Evolutionary conservation across 2,888 invertebrate genomes (phyloP).

Genomic region (Anticlea derivata): DNA sequence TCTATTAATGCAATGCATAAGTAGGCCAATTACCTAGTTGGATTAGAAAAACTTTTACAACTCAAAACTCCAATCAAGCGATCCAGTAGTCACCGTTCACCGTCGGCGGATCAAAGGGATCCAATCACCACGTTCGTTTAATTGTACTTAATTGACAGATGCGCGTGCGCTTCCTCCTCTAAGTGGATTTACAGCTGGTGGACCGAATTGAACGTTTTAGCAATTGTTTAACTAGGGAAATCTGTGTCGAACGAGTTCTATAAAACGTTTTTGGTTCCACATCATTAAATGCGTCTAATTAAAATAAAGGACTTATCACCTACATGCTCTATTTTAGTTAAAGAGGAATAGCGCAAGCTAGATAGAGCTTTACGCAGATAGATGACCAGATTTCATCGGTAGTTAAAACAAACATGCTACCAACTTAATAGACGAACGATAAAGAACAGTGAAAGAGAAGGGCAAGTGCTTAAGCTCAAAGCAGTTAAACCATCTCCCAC

Average conservation of each 20-base stretch:
- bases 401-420: slow-evolving; percentile 12
- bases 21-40: too few species aligned
- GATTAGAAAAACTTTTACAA: slow-evolving; percentile 10
- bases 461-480: slow-evolving; percentile 11
- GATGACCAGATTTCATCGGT: slow-evolving; percentile 6
- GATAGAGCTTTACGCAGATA: neutral
- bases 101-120: slow-evolving; percentile 63
- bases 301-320: neutral
- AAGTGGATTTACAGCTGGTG: slow-evolving; percentile 71
- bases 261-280: slow-evolving; percentile 11
- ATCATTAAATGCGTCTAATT: slow-evolving; percentile 1
- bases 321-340: neutral
- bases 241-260: slow-evolving; percentile 41
- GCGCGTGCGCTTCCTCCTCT: slow-evolving; percentile 56
- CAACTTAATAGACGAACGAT: slow-evolving; percentile 27
- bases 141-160: slow-evolving; percentile 72
- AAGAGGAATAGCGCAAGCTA: neutral
- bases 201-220: slow-evolving; percentile 57
- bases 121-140: slow-evolving; percentile 51
- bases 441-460: slow-evolving; percentile 37
- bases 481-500: slow-evolving; percentile 26
- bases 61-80: slow-evolving; percentile 14
- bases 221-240: slow-evolving; percentile 47
- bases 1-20: too few species aligned
- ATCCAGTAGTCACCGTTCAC: slow-evolving; percentile 41